Base-by-base conservation (phyloP, 1,140 invertebrate species). In the Vollenhovia emeryi region DNA sequence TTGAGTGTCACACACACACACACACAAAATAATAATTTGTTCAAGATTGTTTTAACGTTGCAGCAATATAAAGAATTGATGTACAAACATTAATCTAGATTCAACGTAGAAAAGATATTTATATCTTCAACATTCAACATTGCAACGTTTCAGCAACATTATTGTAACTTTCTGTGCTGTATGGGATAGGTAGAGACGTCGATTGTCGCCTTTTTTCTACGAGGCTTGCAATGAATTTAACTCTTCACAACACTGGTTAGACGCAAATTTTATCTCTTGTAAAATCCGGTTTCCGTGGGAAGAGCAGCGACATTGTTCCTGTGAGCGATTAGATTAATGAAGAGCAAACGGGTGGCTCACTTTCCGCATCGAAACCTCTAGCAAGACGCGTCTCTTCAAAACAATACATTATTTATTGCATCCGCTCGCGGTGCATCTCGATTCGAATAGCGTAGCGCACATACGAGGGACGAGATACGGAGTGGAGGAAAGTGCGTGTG, bases 381-480 rank as follows among this genome's bases (percentile, higher is more conserved):
- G n/a, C 18, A 50, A 40, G 13, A 74, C 71, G 36, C 18, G 15
- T 18, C 13, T 18, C 21, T 76, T 62, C 15, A 30, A 36, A 33
- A 62, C 40, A 11, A 33, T 27, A 21, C 48, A 36, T 55, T 75
- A 75, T 45, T 55, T 75, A 75, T 45, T 76, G 36, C 60, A 52
- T 79, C 62, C 75, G 59, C 8, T 30, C n/a, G 59, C n/a, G 3
- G 13, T 66, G 21, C 33, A 79, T 68, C 30, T 48, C 30, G 13
- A 36, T 48, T 30, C n/a, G 43, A 66, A 33, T 64, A 79, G 40
- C 62, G 45, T 13, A 59, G 1, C n/a, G n/a, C 52, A 11, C 13
- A 68, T 78, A 66, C 55, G 66, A 62, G 48, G 27, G 43, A 13
- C 9, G 33, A 33, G 52, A n/a, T n/a, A n/a, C 13, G 45, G 18